Base-by-base conservation (phyloP, 2,797 vertebrate species). In the Gymnodraco acuticeps region DNA sequence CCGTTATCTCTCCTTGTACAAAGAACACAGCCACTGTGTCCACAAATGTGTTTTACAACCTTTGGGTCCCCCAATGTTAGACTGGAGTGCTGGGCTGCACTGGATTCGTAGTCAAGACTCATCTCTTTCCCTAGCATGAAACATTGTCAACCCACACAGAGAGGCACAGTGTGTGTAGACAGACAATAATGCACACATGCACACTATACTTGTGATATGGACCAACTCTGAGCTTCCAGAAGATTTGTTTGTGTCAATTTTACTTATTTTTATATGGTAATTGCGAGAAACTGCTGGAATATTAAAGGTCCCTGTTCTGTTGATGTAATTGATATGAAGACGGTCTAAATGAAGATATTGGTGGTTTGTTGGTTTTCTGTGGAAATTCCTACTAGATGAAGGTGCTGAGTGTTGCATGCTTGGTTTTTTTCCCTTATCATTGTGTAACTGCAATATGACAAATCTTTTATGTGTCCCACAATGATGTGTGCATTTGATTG, bases 31-130 rank as follows among this genome's bases (percentile, higher is more conserved):
- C 72, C 43, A 69, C 73, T 46, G 61, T 75, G 62, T 87, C 50
- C 73, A 77, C 72, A 77, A 65, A 55, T 20, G 67, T 83, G 88
- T 87, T 19, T 19, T 75, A 50, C 86, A 89, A 83, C 73, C 78
- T 83, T 68, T 13, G 11, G 64, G 64, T 81, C 68, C 20, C 65
- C 73, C 66, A 72, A 90, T 95, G 95, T 94, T 92, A 93, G 87
- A 94, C 94, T 94, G 94, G 94, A 94, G 78, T 41, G n/a, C 83
- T 87, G 88, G 84, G 80, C 82, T 89, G 82, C 87, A 89, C 90
- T 91, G 83, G 91, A 90, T 85, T 82, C 67, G 31, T 87, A 83
- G 72, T 87, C 68, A 46, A 78, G 61, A 81, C 58, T 73, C 61
- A 53, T 87, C 82, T 85, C 69, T 78, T 76, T 85, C 76, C 79